Percentiles rank a stretch among this genome's conserved stretches.
These are phyloP conservation scores for Acrossocheilus wenchowensis DNA, from an alignment of 2,797 vertebrate genomes.

Conservation along the genomic window DNA sequence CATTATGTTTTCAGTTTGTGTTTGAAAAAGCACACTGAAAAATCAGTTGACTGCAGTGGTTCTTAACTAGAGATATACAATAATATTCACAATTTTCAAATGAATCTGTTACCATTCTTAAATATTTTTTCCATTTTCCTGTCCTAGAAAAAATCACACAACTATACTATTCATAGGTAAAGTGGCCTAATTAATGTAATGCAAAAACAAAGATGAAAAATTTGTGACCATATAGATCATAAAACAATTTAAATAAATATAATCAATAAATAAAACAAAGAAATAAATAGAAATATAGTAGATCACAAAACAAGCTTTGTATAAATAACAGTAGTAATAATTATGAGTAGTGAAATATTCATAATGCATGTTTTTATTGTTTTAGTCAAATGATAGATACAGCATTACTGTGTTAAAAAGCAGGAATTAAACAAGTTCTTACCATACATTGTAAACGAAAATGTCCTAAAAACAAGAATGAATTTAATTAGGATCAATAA, in stretches of 20 bases:
- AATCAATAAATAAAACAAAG: background rate
- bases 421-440: background rate
- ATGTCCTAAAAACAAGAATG: background rate
- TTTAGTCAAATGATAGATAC: background rate
- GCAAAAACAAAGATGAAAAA: background rate
- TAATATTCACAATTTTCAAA: background rate
- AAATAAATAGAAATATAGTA: background rate
- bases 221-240: background rate
- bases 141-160: background rate
- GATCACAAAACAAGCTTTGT: background rate
- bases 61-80: background rate
- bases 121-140: background rate
- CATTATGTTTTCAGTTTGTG: background rate
- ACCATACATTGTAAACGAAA: background rate
- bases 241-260: background rate
- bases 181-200: background rate
- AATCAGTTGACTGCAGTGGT: background rate
- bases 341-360: background rate
- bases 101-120: background rate
- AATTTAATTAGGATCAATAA: background rate
- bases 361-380: background rate
- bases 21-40: background rate
- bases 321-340: background rate
- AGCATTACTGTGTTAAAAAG: background rate
- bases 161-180: background rate